Conservation (phyloP, 2,888 invertebrate genomes). For the Acrobasis consociella region DNA sequence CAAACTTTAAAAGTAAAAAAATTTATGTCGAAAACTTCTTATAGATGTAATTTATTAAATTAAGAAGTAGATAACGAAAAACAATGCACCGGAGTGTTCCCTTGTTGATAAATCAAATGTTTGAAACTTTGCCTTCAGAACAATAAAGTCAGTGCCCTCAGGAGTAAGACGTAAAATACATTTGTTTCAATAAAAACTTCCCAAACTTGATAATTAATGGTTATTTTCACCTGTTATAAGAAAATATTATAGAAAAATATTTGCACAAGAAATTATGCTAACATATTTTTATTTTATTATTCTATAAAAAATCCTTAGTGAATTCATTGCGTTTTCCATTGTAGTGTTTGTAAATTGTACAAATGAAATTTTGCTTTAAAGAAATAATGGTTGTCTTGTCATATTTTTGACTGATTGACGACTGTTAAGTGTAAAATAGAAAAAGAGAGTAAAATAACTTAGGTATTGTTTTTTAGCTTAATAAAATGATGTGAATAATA, state of each 20-base stretch:
- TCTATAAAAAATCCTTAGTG: too few species aligned
- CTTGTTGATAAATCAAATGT: constrained; percentile 8
- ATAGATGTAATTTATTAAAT: too few species aligned
- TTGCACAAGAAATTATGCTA: not conserved
- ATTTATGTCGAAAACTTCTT: too few species aligned
- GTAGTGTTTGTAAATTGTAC: too few species aligned
- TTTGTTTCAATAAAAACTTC: constrained; percentile 11
- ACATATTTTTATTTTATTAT: too few species aligned
- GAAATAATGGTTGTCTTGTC: too few species aligned
- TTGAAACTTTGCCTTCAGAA: not conserved
- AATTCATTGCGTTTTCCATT: too few species aligned
- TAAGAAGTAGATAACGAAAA: not conserved
- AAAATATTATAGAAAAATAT: not conserved
- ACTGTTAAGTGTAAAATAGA: too few species aligned
- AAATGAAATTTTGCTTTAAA: too few species aligned
- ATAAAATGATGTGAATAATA: not conserved
- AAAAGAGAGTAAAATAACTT: too few species aligned
- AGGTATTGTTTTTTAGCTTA: not conserved
- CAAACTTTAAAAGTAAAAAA: too few species aligned
- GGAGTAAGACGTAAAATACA: constrained; percentile 2
- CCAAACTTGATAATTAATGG: constrained; percentile 16
- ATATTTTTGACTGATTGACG: too few species aligned
- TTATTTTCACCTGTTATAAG: constrained; percentile 13
- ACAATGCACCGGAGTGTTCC: not conserved
- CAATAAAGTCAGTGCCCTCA: constrained; percentile 16